Percentiles rank a stretch among this genome's conserved stretches.
phyloP scores from a whole-genome alignment of 1,140 invertebrate species.

The Idris sp. region DNA sequence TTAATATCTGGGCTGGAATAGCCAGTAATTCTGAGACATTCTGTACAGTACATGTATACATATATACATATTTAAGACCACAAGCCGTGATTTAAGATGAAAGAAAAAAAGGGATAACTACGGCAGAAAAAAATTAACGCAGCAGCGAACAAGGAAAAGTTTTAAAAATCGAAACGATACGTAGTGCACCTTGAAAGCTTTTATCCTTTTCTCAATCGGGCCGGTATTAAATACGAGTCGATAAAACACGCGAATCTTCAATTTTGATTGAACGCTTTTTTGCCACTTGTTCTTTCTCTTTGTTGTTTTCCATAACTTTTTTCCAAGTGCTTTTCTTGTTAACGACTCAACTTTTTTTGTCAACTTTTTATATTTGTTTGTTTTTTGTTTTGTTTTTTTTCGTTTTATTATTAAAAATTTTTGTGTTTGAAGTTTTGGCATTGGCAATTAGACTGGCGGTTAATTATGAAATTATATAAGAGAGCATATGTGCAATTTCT shows the following conservation, averaged over 20 bases:
- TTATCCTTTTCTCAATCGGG: constrained; percentile 3
- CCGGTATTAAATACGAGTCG: constrained; percentile 23
- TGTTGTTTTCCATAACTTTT: constrained; percentile 1
- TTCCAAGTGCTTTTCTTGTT: no score
- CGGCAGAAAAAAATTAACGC: constrained; percentile 37
- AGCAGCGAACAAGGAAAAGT: constrained; percentile 57
- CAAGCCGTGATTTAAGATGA: constrained; percentile 45
- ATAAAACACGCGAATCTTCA: constrained; percentile 28
- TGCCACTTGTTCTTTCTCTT: background rate
- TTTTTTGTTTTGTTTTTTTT: no score
- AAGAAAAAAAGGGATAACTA: no score
- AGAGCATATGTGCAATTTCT: constrained; percentile 36
- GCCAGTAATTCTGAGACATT: constrained; percentile 29
- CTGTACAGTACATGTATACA: constrained; percentile 49
- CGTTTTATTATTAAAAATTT: background rate
- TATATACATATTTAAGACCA: constrained; percentile 46
- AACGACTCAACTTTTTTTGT: no score
- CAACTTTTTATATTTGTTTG: no score
- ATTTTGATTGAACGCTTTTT: constrained; percentile 20
- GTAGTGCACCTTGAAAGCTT: constrained; percentile 27
- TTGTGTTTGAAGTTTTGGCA: background rate
- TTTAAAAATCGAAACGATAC: constrained; percentile 53
- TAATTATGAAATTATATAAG: background rate
- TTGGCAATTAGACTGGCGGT: constrained; percentile 10
- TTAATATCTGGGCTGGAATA: constrained; percentile 10